Conservation (phyloP, 2,888 invertebrate species). For the Latheticus oryzae region DNA sequence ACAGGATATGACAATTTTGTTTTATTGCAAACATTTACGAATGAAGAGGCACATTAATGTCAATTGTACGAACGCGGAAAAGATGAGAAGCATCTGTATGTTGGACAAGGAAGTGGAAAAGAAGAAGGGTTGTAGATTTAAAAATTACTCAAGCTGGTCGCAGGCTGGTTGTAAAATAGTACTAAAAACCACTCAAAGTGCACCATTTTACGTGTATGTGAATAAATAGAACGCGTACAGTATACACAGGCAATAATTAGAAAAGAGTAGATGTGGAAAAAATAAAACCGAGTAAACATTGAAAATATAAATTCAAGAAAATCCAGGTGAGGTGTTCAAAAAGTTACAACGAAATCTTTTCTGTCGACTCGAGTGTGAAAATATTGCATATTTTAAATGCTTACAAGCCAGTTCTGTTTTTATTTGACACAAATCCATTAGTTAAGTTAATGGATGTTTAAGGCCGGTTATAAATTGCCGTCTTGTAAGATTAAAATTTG, state of each 20-base stretch:
- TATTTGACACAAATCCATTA: slow-evolving; percentile 54
- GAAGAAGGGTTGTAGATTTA: slow-evolving; percentile 40
- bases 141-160: slow-evolving; percentile 54
- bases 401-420: slow-evolving; percentile 45
- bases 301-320: slow-evolving; percentile 1
- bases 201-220: slow-evolving; percentile 43
- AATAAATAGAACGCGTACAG: slow-evolving; percentile 44
- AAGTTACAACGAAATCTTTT: slow-evolving; percentile 10
- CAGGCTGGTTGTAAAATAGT: slow-evolving; percentile 57
- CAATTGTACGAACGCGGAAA: slow-evolving; percentile 23
- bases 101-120: slow-evolving; percentile 36
- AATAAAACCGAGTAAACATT: slow-evolving; percentile 27
- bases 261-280: slow-evolving; percentile 32
- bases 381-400: slow-evolving; percentile 43
- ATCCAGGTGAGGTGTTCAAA: too few relatives aligned
- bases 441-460: slow-evolving; percentile 58
- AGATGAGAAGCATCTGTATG: slow-evolving; percentile 31
- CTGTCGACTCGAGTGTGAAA: slow-evolving; percentile 38
- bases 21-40: slow-evolving; percentile 25
- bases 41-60: slow-evolving; percentile 20
- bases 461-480: slow-evolving; percentile 58
- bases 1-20: slow-evolving; percentile 6
- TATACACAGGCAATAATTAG: slow-evolving; percentile 37
- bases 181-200: slow-evolving; percentile 48
- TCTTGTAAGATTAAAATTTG: slow-evolving; percentile 57